Conservation (phyloP, 2,888 invertebrate genomes). For the Aethes cnicana region DNA sequence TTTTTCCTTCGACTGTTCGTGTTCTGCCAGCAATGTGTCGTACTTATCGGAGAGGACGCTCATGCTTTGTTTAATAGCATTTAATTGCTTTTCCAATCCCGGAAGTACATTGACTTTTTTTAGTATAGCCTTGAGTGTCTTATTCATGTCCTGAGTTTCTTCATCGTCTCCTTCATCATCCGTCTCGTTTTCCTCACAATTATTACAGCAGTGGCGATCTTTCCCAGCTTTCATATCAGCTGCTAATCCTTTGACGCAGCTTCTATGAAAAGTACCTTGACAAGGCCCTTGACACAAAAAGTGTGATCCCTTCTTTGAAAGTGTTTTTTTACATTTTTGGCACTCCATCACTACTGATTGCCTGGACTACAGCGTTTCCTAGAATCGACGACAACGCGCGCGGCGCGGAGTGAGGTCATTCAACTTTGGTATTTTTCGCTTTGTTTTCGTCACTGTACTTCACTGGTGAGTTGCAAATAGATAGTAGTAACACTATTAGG, state of each 20-base stretch:
- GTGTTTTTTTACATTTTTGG: background rate
- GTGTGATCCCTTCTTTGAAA: background rate
- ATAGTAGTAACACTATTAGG: too few relatives aligned
- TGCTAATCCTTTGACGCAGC: background rate
- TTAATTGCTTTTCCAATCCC: background rate
- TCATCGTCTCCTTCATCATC: background rate
- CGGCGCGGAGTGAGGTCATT: too few relatives aligned
- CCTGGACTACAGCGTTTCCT: too few relatives aligned
- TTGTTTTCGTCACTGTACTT: too few relatives aligned
- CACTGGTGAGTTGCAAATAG: too few relatives aligned
- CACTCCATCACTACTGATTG: background rate
- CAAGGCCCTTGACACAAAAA: background rate
- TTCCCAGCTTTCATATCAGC: too few relatives aligned
- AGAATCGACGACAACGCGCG: too few relatives aligned
- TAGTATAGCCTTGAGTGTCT: background rate
- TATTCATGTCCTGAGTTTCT: background rate
- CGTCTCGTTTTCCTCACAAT: background rate
- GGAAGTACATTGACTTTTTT: background rate
- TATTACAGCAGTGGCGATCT: background rate
- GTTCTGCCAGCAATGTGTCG: background rate
- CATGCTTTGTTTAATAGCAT: background rate
- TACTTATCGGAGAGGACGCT: background rate
- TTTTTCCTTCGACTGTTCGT: background rate
- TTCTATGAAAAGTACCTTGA: background rate
- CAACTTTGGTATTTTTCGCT: too few relatives aligned